phyloP scores from a whole-genome alignment of 2,888 invertebrate genomes.

The Leucophenga montana region DNA sequence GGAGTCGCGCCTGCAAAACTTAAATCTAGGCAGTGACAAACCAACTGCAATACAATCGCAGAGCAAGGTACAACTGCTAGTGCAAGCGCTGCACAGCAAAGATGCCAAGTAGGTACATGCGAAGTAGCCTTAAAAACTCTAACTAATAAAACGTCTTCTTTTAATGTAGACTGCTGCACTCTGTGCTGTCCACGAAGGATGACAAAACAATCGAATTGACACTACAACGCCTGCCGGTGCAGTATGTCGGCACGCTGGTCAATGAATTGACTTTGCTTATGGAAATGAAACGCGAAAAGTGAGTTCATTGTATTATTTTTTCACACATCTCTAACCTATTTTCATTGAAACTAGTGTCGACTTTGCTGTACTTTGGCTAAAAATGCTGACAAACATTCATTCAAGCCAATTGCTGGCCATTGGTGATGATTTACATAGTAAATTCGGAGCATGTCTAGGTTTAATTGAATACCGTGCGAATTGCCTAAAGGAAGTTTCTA shows the following conservation, averaged over 20 bases:
- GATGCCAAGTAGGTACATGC: conserved; percentile 77
- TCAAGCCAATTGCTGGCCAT: conserved; percentile 72
- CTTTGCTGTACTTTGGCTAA: conserved; percentile 68
- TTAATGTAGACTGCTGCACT: conserved; percentile 78
- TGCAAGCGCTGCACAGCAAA: conserved; percentile 90
- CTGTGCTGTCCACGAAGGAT: conserved; percentile 81
- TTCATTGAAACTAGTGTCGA: conserved; percentile 59
- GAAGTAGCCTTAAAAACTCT: too few species aligned
- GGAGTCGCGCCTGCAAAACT: conserved; percentile 86
- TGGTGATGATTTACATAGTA: conserved; percentile 68
- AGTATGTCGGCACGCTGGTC: conserved; percentile 82
- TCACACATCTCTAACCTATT: background rate
- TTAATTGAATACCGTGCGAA: conserved; percentile 71
- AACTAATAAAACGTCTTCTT: background rate
- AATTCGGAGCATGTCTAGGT: conserved; percentile 71
- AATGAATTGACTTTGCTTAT: conserved; percentile 82
- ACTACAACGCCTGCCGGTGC: conserved; percentile 82
- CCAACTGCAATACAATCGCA: conserved; percentile 75
- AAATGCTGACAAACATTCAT: conserved; percentile 66
- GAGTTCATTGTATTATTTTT: conserved; percentile 68
- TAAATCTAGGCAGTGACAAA: conserved; percentile 77
- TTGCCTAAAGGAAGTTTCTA: conserved; percentile 68
- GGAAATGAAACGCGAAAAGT: conserved; percentile 79
- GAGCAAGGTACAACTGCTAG: conserved; percentile 85
- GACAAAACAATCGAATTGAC: conserved; percentile 82